Conservation (phyloP, 2,888 invertebrate species). For the Furcula furcula region DNA sequence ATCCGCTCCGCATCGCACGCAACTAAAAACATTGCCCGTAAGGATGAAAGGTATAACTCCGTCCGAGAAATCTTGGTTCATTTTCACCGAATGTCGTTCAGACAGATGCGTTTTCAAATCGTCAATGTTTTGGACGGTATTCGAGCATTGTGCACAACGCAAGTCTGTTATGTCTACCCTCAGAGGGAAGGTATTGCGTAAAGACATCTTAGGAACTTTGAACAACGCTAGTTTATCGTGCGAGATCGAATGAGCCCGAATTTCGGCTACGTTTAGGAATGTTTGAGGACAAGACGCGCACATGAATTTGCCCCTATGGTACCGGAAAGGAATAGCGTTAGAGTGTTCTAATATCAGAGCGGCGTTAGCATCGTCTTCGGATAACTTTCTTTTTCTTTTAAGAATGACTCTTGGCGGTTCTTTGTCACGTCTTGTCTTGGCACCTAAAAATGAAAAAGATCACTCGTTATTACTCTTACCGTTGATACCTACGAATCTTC, state of each 20-base stretch:
- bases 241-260: slow-evolving; percentile 41
- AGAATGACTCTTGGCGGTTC: slow-evolving; percentile 33
- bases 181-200: slow-evolving; percentile 50
- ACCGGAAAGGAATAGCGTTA: slow-evolving; percentile 59
- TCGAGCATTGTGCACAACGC: slow-evolving; percentile 43
- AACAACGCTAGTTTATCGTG: slow-evolving; percentile 50
- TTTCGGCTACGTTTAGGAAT: slow-evolving; percentile 36
- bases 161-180: slow-evolving; percentile 56
- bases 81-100: slow-evolving; percentile 33
- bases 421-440: slow-evolving; percentile 27
- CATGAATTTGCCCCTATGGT: slow-evolving; percentile 55
- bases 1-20: slow-evolving; percentile 41
- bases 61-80: slow-evolving; percentile 39
- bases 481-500: too few species aligned
- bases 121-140: slow-evolving; percentile 26
- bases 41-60: slow-evolving; percentile 57
- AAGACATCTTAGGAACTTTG: slow-evolving; percentile 34
- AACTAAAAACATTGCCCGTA: slow-evolving; percentile 45
- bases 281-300: slow-evolving; percentile 54
- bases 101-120: slow-evolving; percentile 48
- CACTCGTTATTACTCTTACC: too few species aligned
- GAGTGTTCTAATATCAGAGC: slow-evolving; percentile 53
- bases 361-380: slow-evolving; percentile 53
- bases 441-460: slow-evolving; percentile 53
- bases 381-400: slow-evolving; percentile 45